Percentiles rank a stretch among this genome's conserved stretches.
These are phyloP conservation scores for Epinotia demarniana DNA, from an alignment of 2,888 invertebrate species.

Conservation along the genomic window DNA sequence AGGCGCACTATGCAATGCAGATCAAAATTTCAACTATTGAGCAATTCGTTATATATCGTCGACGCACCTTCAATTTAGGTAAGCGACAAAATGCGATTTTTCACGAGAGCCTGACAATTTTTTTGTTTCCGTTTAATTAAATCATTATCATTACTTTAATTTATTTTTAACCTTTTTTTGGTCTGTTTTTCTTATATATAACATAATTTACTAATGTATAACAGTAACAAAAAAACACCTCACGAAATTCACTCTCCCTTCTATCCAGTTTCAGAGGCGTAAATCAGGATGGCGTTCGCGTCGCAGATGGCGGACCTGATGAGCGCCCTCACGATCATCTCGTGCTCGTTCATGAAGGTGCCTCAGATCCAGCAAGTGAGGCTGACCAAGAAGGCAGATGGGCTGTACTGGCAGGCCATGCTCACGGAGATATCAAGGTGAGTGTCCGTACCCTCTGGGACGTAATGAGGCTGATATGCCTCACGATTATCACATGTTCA, in stretches of 20 bases:
- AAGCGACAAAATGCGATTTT: too few species aligned
- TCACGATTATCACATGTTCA: too few species aligned
- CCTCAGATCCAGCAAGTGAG: conserved; percentile 14
- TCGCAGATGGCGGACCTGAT: background rate
- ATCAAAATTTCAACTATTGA: background rate
- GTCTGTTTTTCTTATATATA: too few species aligned
- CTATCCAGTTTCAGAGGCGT: background rate
- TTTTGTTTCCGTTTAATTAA: too few species aligned
- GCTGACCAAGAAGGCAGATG: conserved; percentile 1
- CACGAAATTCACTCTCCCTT: too few species aligned
- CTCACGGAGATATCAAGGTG: conserved; percentile 8
- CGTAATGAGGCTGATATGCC: too few species aligned
- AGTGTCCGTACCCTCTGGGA: background rate
- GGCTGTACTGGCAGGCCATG: conserved; percentile 5
- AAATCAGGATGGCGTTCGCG: background rate
- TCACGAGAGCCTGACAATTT: too few species aligned
- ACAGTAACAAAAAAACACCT: too few species aligned
- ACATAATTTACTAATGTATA: too few species aligned
- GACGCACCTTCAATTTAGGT: too few species aligned
- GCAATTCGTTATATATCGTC: background rate
- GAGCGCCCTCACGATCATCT: conserved; percentile 3
- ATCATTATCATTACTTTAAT: too few species aligned
- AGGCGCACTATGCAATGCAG: background rate
- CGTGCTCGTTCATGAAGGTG: conserved; percentile 18
- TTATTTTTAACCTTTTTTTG: too few species aligned